Evolutionary conservation across 2,797 vertebrate genomes (phyloP).

Genomic region (Alcedo quadribrachys): DNA sequence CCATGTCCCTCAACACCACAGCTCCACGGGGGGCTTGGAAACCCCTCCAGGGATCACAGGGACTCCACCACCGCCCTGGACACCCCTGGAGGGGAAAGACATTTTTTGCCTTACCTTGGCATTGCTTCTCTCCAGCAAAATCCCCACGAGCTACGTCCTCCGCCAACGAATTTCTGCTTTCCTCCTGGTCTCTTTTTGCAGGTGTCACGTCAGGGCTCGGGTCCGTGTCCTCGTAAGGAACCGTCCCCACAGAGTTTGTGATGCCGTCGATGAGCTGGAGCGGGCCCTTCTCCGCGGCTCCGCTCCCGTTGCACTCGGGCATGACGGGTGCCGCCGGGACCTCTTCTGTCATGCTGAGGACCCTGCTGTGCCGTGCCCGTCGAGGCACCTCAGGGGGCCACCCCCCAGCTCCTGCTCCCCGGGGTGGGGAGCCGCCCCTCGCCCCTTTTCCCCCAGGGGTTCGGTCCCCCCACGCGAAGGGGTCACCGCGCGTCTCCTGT

Average conservation of each 20-base stretch:
- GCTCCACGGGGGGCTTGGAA: background rate
- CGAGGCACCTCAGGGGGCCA: background rate
- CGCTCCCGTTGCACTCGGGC: constrained; percentile 71
- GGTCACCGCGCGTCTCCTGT: background rate
- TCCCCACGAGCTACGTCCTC: background rate
- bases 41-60: background rate
- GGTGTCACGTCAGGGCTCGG: background rate
- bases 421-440: background rate
- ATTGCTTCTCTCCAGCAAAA: constrained; percentile 12
- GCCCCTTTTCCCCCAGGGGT: background rate
- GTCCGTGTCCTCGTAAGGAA: constrained; percentile 10
- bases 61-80: background rate
- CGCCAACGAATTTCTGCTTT: background rate
- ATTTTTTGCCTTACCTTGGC: constrained; percentile 66
- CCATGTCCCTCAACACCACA: background rate
- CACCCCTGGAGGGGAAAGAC: background rate
- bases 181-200: constrained; percentile 5
- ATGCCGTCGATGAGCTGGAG: constrained; percentile 65
- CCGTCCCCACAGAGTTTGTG: background rate
- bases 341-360: constrained; percentile 73
- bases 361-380: background rate
- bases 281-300: background rate
- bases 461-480: fast-evolving
- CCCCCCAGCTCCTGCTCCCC: background rate
- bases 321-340: background rate